Base-by-base conservation (phyloP, 2,797 vertebrate species). In the Cetoscarus ocellatus region DNA sequence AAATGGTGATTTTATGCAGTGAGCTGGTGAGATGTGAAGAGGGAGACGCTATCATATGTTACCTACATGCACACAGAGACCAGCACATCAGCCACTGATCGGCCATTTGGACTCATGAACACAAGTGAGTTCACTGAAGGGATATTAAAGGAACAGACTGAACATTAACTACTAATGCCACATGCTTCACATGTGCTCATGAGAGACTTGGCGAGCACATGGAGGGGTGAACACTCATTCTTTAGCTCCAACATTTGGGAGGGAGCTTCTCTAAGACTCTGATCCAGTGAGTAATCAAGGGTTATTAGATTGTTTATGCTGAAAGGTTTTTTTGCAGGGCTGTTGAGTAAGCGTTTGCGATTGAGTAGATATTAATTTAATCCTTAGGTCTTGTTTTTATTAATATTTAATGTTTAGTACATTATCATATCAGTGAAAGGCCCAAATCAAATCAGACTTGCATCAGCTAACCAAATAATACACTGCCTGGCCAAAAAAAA, bases 1-100 rank as follows among this genome's bases (percentile, higher is more conserved):
- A 79, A 82, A 91, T 88, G 69, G 79, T 75, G 66, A 88, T 91
- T 91, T 91, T 85, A 87, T 90, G 85, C 86, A 82, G 76, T 71
- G 71, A 61, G 83, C 83, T 89, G 85, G 86, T 85, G 80, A 88
- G 83, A 88, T 88, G 87, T 79, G 82, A 77, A 85, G 70, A 77
- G 35, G 45, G 73, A 87, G 79, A 82, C 80, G 77, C 70, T 48
- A 72, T 86, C 83, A 83, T 84, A 84, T 76, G 80, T 90, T 83
- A 88, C 65, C 84, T 81, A 69, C 57, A 71, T 73, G 67, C 75
- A 35, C 73, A 67, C 65, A 53, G 57, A 50, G 54, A 83, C 71
- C 54, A 75, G 59, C 71, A 84, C 67, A 86, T 82, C 80, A 80
- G 77, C 73, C 75, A 42, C 65, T 73, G 84, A 83, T 78, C 83